Conservation (phyloP, 2,797 vertebrate species). For the Chelidonichthys spinosus region DNA sequence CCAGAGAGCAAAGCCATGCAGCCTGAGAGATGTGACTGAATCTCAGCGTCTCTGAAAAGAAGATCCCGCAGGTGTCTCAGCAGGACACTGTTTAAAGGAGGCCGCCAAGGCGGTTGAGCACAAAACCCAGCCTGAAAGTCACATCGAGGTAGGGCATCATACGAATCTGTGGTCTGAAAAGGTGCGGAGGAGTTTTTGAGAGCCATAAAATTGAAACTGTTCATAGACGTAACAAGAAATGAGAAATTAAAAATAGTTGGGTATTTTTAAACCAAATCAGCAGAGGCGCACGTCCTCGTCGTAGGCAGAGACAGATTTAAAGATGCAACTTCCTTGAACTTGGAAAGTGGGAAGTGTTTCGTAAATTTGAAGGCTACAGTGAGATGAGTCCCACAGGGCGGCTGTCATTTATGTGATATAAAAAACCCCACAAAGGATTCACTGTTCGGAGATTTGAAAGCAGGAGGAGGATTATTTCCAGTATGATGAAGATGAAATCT, state of each 20-base stretch:
- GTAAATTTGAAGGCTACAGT: slow-evolving; percentile 43
- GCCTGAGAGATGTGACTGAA: slow-evolving; percentile 59
- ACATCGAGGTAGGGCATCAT: slow-evolving; percentile 24
- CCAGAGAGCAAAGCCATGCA: slow-evolving; percentile 55
- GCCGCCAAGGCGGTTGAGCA: slow-evolving; percentile 42
- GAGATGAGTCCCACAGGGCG: slow-evolving; percentile 54
- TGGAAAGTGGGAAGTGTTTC: slow-evolving; percentile 37
- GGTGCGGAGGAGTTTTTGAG: slow-evolving; percentile 16
- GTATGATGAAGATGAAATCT: slow-evolving; percentile 35
- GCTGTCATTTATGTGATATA: slow-evolving; percentile 55
- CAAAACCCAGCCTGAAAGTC: slow-evolving; percentile 38
- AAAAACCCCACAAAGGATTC: slow-evolving; percentile 44
- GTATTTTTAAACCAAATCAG: slow-evolving; percentile 46
- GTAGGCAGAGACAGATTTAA: slow-evolving; percentile 41
- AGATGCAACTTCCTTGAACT: slow-evolving; percentile 39
- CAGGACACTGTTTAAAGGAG: slow-evolving; percentile 60
- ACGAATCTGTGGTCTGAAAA: slow-evolving; percentile 40
- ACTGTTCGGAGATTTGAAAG: slow-evolving; percentile 50
- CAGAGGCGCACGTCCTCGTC: not conserved
- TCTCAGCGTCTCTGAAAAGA: slow-evolving; percentile 63
- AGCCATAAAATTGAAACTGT: slow-evolving; percentile 29
- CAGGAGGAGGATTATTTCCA: slow-evolving; percentile 33
- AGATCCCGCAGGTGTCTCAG: slow-evolving; percentile 60
- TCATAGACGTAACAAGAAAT: slow-evolving; percentile 21
- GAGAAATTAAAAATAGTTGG: slow-evolving; percentile 40